Evolutionary conservation across 2,888 invertebrate genomes (phyloP).

Genomic region (Netelia fuscicornis): DNA sequence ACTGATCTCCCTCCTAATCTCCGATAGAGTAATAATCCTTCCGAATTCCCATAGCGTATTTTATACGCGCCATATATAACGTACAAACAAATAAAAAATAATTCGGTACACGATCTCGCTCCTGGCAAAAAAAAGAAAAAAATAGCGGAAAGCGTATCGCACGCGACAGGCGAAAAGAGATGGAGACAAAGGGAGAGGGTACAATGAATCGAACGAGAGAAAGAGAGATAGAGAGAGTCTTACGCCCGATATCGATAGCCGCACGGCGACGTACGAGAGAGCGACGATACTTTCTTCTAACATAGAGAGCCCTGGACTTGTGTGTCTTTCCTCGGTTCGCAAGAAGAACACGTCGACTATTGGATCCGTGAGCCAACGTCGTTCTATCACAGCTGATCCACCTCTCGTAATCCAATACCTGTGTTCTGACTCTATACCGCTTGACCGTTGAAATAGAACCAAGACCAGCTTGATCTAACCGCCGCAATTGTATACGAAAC

Average conservation of each 20-base stretch:
- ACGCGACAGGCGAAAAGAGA: slow-evolving; percentile 20
- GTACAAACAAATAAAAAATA: slow-evolving; percentile 29
- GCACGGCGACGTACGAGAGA: slow-evolving; percentile 30
- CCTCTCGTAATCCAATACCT: slow-evolving; percentile 66
- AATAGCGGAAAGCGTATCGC: slow-evolving; percentile 40
- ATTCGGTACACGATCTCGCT: slow-evolving; percentile 30
- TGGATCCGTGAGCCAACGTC: slow-evolving; percentile 58
- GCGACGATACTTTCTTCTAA: background rate
- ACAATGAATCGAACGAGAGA: slow-evolving; percentile 1
- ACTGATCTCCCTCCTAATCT: background rate
- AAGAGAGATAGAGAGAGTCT: background rate
- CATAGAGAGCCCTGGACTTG: too few relatives aligned
- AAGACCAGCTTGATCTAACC: slow-evolving; percentile 14
- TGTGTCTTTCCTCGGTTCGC: slow-evolving; percentile 46
- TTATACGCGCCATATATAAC: background rate
- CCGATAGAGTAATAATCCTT: slow-evolving; percentile 31
- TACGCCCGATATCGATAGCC: slow-evolving; percentile 42
- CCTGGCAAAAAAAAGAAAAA: slow-evolving; percentile 35
- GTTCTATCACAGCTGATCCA: slow-evolving; percentile 69
- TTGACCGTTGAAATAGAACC: slow-evolving; percentile 16
- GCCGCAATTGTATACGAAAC: slow-evolving; percentile 15
- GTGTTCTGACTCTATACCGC: slow-evolving; percentile 17
- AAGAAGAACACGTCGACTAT: slow-evolving; percentile 44
- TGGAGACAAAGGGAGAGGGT: background rate
- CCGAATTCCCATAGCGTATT: slow-evolving; percentile 3